Conservation (phyloP, 1,140 invertebrate species). For the Amphibalanus amphitrite region DNA sequence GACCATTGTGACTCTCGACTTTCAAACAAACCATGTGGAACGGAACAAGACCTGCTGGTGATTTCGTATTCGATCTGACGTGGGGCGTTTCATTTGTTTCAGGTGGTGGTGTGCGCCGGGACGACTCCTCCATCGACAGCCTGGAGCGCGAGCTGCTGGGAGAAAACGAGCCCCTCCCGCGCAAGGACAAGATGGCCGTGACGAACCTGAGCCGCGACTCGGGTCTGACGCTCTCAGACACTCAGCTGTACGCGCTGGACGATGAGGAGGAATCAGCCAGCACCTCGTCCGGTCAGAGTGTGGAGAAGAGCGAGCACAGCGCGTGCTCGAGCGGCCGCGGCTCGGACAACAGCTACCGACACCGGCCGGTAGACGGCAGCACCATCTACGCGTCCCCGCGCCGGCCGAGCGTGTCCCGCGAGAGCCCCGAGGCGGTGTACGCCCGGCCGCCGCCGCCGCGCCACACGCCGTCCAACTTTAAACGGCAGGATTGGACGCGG, state of each 20-base stretch:
- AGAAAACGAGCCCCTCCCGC: constrained; percentile 38
- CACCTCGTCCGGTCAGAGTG: constrained; percentile 31
- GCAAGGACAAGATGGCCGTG: constrained; percentile 62
- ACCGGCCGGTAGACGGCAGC: constrained; percentile 14
- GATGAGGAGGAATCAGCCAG: constrained; percentile 37
- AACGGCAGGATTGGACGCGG: constrained; percentile 37
- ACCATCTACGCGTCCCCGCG: constrained; percentile 18
- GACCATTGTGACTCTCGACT: too few relatives aligned
- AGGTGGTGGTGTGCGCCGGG: constrained; percentile 37
- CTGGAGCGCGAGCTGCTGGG: constrained; percentile 39
- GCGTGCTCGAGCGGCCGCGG: constrained; percentile 17
- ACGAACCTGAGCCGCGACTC: constrained; percentile 58
- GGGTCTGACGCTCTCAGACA: constrained; percentile 67
- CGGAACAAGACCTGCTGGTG: too few relatives aligned
- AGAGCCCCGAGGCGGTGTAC: too few relatives aligned
- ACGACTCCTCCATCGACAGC: constrained; percentile 58
- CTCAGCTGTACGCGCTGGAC: constrained; percentile 50
- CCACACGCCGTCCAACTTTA: constrained; percentile 21
- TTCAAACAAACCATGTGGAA: too few relatives aligned
- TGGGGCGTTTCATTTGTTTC: too few relatives aligned
- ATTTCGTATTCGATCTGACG: too few relatives aligned
- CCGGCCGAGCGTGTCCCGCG: not conserved
- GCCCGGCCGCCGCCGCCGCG: not conserved
- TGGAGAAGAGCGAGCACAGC: constrained; percentile 3
- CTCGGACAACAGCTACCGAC: constrained; percentile 10